Evolutionary conservation across 2,797 vertebrate genomes (phyloP), one percentile per base, ranked within the genome.

Genomic region (Parauchenoglanis punctatus): DNA sequence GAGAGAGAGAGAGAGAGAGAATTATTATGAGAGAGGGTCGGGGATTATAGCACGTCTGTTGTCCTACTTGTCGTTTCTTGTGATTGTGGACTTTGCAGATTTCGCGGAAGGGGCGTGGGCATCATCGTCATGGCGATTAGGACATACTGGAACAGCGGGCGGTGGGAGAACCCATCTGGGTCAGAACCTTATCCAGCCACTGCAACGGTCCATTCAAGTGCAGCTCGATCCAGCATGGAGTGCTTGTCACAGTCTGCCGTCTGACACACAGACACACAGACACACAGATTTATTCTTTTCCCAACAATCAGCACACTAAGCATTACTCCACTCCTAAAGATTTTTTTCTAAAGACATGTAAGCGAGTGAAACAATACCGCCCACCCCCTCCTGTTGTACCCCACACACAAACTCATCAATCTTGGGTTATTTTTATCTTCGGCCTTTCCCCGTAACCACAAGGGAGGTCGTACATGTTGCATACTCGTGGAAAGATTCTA

Each of bases 141-240:
- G 98, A 99, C 98, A 99, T 99, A 94, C 98, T 99, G 90, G 98
- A 99, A 92, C 98, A 99, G 91, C 98, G 98, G 90, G 98, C 98
- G 89, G 97, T 98, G 72, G 98, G 98, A n/a, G 98, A 99, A 76
- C 98, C 98, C 98, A 99, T 99, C 93, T 99, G 98, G 95, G 98
- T 99, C 95, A 99, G 95, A 91, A 99, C 98, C 96, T 99, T 99
- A 94, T 99, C 98, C 96, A 99, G 90, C 98, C 98, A 99, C 87
- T 99, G 98, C 91, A 99, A 96, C 89, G 98, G 98, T 92, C 98
- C 98, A 0, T 99, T 99, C 96, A 99, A 97, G 91, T 99, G 98
- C 86, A 99, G 97, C 89, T 99, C 98, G 81, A 99, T 99, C 98
- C 98, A 99, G 94, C 98, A 99, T 59, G 98, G 98, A 91, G 98